Conservation (phyloP, 2,888 invertebrate species). For the Drosophila barbarae region DNA sequence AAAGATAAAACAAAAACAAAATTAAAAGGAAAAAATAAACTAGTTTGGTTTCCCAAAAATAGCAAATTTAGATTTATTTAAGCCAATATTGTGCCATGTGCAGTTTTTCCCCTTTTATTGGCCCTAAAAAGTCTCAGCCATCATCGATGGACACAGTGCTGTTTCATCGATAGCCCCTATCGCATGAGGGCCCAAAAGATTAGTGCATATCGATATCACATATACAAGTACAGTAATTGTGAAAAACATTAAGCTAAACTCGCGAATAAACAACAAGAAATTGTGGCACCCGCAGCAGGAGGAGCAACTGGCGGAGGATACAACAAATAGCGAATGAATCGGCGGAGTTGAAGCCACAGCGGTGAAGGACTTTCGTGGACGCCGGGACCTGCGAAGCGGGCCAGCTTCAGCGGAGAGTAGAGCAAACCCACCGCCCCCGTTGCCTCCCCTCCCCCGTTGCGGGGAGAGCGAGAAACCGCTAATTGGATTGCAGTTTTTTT, state of each 20-base stretch:
- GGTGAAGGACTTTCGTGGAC: conserved; percentile 8
- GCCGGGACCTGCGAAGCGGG: conserved; percentile 11
- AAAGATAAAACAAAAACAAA: neutral
- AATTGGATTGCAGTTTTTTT: conserved; percentile 19
- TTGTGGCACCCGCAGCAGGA: neutral
- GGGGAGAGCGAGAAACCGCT: conserved; percentile 20
- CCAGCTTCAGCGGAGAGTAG: conserved; percentile 5
- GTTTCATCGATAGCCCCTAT: neutral
- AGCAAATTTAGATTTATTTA: neutral
- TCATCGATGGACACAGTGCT: neutral
- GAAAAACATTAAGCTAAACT: conserved; percentile 7
- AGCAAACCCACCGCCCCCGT: conserved; percentile 6
- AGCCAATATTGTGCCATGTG: neutral
- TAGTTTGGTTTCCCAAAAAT: neutral
- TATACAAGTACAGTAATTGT: conserved; percentile 4
- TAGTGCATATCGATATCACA: neutral
- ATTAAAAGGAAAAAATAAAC: neutral
- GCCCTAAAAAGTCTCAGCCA: rapidly evolving
- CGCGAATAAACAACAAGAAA: conserved; percentile 10
- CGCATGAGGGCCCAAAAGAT: neutral
- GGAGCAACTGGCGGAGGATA: neutral
- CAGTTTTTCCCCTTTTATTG: too few species aligned
- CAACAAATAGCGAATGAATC: neutral
- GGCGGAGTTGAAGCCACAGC: neutral
- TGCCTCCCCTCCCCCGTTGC: conserved; percentile 8